These are phyloP conservation scores for Tachystola acroxantha DNA, from an alignment of 2,888 invertebrate genomes.

Conservation along the genomic window DNA sequence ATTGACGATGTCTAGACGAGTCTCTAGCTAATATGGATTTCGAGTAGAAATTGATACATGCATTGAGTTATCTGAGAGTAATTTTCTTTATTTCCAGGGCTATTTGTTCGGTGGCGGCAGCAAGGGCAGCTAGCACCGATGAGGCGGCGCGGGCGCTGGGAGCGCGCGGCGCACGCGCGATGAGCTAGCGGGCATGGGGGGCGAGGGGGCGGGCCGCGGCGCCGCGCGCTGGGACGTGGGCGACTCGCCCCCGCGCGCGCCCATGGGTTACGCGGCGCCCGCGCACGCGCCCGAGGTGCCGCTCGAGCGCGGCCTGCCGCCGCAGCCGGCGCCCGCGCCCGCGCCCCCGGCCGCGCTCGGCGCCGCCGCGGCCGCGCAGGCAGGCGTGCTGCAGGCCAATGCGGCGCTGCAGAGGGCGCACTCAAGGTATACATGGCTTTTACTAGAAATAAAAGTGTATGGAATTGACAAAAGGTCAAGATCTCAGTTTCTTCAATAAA, in stretches of 20 bases:
- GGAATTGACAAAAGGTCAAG: too few relatives aligned
- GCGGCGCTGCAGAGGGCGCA: constrained; percentile 84
- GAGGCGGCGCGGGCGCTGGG: constrained; percentile 54
- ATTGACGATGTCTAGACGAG: too few relatives aligned
- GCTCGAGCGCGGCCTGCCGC: constrained; percentile 70
- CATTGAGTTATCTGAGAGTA: too few relatives aligned
- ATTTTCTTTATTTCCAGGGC: constrained; percentile 1
- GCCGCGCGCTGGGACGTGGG: constrained; percentile 80
- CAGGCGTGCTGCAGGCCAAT: constrained; percentile 37
- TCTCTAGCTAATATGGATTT: too few relatives aligned
- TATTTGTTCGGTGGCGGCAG: background rate
- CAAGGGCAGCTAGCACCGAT: constrained; percentile 20
- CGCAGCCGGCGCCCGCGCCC: constrained; percentile 67
- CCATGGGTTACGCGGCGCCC: constrained; percentile 77
- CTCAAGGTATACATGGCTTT: constrained; percentile 62
- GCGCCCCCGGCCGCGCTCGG: constrained; percentile 62
- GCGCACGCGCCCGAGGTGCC: constrained; percentile 78
- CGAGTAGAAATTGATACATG: too few relatives aligned
- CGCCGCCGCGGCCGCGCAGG: constrained; percentile 64
- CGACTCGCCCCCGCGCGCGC: constrained; percentile 78
- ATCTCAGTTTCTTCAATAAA: too few relatives aligned
- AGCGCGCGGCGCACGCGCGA: constrained; percentile 52
- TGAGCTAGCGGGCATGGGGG: constrained; percentile 77
- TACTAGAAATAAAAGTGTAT: too few relatives aligned
- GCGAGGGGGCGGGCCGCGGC: constrained; percentile 81